Evolutionary conservation across 2,113 vertebrate genomes (phyloP).

Genomic region (Mandrillus leucophaeus): DNA sequence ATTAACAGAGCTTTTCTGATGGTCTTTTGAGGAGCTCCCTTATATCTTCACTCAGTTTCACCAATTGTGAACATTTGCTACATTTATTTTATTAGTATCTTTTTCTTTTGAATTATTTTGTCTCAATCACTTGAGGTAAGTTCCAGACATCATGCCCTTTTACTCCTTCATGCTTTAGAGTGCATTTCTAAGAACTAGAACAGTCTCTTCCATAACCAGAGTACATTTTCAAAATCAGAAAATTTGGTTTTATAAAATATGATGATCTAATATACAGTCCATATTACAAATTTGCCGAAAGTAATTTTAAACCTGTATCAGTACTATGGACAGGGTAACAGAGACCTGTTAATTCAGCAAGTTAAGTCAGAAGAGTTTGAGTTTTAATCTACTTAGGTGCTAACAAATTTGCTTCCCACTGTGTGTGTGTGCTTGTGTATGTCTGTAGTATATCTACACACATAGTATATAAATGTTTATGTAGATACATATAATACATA

Average conservation of each 20-base stretch:
- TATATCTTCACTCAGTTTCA: background rate
- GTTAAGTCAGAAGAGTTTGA: background rate
- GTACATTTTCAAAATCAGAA: background rate
- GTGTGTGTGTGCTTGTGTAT: background rate
- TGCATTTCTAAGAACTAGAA: background rate
- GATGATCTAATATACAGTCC: background rate
- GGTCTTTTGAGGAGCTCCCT: background rate
- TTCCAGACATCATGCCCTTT: background rate
- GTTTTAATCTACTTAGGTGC: background rate
- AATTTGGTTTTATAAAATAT: background rate
- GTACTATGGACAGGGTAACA: background rate
- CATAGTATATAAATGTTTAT: background rate
- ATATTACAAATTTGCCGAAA: background rate
- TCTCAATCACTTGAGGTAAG: background rate
- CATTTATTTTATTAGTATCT: background rate
- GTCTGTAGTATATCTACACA: background rate
- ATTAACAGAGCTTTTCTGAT: background rate
- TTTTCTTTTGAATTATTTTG: background rate
- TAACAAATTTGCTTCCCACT: background rate
- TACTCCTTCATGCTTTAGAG: background rate
- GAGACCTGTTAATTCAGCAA: background rate
- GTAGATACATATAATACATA: too few relatives aligned
- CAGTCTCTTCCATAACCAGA: background rate
- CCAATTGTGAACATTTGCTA: background rate
- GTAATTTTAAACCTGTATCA: background rate